Conservation (phyloP, 2,888 invertebrate species). For the Platycheirus rosarum region DNA sequence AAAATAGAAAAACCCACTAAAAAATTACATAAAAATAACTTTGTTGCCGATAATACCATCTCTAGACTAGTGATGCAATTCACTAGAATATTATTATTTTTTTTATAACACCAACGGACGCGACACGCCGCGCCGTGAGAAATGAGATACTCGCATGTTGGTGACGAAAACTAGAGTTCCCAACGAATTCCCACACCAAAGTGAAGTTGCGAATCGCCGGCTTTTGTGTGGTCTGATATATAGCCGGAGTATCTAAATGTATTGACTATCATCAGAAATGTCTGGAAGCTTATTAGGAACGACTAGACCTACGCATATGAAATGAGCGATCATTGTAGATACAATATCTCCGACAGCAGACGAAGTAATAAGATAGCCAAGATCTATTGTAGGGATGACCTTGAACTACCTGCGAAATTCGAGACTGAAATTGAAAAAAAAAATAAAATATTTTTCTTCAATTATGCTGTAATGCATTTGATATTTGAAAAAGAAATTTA, state of each 20-base stretch:
- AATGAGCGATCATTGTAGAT: background rate
- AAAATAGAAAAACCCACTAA: conserved; percentile 32
- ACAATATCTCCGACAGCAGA: conserved; percentile 11
- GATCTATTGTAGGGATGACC: conserved; percentile 43
- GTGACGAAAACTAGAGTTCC: conserved; percentile 6
- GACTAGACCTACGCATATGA: conserved; percentile 12
- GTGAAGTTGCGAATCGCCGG: conserved; percentile 36
- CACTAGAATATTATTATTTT: conserved; percentile 5
- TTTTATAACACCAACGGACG: conserved; percentile 4
- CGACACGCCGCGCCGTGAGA: background rate
- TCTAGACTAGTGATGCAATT: conserved; percentile 23
- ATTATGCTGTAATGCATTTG: background rate
- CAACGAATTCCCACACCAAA: conserved; percentile 47
- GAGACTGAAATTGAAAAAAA: conserved; percentile 34
- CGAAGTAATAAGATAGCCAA: conserved; percentile 47
- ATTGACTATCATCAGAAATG: conserved; percentile 6
- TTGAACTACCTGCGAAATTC: conserved; percentile 71
- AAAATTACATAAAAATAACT: background rate
- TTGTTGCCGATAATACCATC: conserved; percentile 4
- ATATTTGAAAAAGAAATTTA: conserved; percentile 32
- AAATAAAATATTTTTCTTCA: background rate
- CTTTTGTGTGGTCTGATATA: conserved; percentile 46
- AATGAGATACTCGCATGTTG: too few species aligned
- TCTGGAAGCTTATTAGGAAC: conserved; percentile 1
- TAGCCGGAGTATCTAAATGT: conserved; percentile 1